A percentile compares a stretch with the other conserved stretches of the same genome.
These are phyloP conservation scores for Oncopeltus fasciatus DNA, from an alignment of 1,140 invertebrate genomes.

Conservation along the genomic window DNA sequence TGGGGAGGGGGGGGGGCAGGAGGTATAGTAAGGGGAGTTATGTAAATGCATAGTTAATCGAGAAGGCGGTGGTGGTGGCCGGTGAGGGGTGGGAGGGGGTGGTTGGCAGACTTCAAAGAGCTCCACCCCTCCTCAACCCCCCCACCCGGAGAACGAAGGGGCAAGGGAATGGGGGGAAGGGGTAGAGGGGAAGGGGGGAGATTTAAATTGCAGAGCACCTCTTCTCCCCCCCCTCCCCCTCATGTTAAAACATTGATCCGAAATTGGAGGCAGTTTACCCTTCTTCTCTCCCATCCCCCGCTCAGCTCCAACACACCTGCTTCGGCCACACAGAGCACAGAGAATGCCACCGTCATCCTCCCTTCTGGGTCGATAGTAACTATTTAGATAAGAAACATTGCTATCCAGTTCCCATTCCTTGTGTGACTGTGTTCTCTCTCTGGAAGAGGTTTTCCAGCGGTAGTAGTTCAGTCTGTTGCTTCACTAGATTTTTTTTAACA, in stretches of 20 bases:
- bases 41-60: constrained; percentile 6
- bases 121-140: no score
- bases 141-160: neutral
- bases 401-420: no score
- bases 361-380: neutral
- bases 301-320: constrained; percentile 1
- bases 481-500: no score
- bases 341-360: no score
- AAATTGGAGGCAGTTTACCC: constrained; percentile 24
- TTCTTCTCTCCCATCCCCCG: constrained; percentile 8
- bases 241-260: constrained; percentile 27
- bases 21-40: constrained; percentile 4
- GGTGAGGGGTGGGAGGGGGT: neutral
- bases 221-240: constrained; percentile 14
- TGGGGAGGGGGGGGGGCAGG: no score
- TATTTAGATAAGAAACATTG: constrained; percentile 10
- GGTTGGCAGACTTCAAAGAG: neutral
- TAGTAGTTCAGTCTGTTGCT: no score
- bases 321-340: no score
- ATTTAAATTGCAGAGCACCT: constrained; percentile 26
- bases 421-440: no score
- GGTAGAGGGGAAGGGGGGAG: constrained; percentile 16
- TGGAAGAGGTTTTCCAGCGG: no score
- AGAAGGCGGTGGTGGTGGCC: neutral
- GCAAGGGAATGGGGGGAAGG: neutral